Evolutionary conservation across 2,113 vertebrate species (phyloP).

Genomic region (Motacilla alba): DNA sequence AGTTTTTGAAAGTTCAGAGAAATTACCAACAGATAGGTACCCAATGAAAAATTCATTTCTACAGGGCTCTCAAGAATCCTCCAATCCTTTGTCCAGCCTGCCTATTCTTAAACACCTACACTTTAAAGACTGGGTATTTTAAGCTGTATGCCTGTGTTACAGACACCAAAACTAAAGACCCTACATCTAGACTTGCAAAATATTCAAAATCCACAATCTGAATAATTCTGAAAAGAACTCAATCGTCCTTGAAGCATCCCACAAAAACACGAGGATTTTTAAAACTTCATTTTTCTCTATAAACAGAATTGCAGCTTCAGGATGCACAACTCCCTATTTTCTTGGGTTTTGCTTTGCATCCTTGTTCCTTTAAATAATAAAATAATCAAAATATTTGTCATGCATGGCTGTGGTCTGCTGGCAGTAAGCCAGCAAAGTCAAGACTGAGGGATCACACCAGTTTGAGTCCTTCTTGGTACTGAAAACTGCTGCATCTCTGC

Average conservation of each 20-base stretch:
- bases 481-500: neutral
- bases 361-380: neutral
- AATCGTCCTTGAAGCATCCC: neutral
- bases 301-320: neutral
- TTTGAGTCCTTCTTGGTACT: neutral
- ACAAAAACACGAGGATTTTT: neutral
- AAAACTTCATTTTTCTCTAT: neutral
- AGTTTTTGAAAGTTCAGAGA: conserved; percentile 52
- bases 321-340: neutral
- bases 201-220: conserved; percentile 6
- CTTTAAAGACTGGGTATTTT: neutral
- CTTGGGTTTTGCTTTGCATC: neutral
- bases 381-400: neutral
- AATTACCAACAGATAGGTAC: conserved; percentile 26
- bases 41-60: neutral
- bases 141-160: neutral
- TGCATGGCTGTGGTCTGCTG: neutral
- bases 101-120: conserved; percentile 30
- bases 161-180: neutral
- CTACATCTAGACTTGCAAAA: neutral
- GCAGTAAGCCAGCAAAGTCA: neutral
- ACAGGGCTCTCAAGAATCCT: neutral
- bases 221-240: conserved; percentile 19
- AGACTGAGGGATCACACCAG: neutral
- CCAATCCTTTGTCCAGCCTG: neutral